phyloP scores from a whole-genome alignment of 2,113 vertebrate genomes.

The Ophthalmolycus amberensis region DNA sequence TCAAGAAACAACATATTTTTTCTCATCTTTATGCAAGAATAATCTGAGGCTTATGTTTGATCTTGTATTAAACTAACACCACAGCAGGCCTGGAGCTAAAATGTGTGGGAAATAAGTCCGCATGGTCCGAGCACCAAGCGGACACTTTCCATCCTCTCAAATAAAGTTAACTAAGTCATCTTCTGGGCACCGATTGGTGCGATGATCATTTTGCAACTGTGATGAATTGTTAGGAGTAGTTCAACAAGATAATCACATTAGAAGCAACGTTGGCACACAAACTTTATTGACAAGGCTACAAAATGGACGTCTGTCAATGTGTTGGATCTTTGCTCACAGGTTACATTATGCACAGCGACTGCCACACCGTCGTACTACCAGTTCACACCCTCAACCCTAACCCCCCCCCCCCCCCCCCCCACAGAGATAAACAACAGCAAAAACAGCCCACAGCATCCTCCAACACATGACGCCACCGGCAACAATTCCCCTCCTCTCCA shows the following conservation, averaged over 20 bases:
- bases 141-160: neutral
- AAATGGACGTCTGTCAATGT: neutral
- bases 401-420: neutral
- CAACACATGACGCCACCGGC: conserved; percentile 16
- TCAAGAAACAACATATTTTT: neutral
- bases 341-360: neutral
- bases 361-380: neutral
- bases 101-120: neutral
- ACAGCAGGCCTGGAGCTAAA: neutral
- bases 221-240: neutral
- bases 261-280: neutral
- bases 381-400: neutral
- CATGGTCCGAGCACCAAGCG: too few relatives aligned
- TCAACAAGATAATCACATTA: neutral
- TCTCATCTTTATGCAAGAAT: too few relatives aligned
- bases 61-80: neutral
- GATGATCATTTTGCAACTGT: neutral
- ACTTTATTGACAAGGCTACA: neutral
- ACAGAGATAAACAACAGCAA: conserved; percentile 9
- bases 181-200: neutral
- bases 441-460: conserved; percentile 24
- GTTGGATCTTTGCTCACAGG: neutral
- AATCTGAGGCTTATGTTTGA: neutral
- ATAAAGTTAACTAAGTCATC: neutral
- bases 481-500: conserved; percentile 4